Evolutionary conservation across 1,140 invertebrate species (phyloP).

Genomic region (Halesus radiatus): DNA sequence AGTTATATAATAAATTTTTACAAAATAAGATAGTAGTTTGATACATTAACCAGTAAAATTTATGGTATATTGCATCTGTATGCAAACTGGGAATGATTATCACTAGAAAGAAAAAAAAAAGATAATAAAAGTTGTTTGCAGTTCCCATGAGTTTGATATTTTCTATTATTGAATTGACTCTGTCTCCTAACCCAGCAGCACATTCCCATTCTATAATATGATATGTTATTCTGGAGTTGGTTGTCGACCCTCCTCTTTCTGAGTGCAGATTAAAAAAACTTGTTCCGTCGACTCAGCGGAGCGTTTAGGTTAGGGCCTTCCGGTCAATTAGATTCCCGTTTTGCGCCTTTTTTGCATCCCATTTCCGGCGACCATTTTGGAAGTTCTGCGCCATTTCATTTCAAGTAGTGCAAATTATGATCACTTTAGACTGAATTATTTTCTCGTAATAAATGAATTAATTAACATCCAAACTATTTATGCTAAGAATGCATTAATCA

Average conservation of each 20-base stretch:
- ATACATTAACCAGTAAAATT: too few relatives aligned
- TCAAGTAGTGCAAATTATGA: neutral
- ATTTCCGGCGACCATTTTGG: constrained; percentile 9
- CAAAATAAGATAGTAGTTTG: too few relatives aligned
- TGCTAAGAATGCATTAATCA: too few relatives aligned
- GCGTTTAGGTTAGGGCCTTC: neutral
- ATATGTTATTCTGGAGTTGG: neutral
- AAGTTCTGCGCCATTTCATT: neutral
- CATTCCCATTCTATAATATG: neutral
- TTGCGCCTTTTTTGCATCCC: constrained; percentile 21
- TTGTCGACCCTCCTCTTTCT: neutral
- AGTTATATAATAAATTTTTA: too few relatives aligned
- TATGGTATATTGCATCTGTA: too few relatives aligned
- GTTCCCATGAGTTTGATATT: neutral
- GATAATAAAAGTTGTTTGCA: neutral
- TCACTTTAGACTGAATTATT: neutral
- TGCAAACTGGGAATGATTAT: too few relatives aligned
- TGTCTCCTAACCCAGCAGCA: neutral
- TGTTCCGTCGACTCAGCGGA: neutral
- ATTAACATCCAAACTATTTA: too few relatives aligned
- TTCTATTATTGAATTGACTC: neutral
- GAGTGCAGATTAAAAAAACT: constrained; percentile 15
- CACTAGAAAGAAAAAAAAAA: too few relatives aligned
- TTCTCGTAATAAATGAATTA: too few relatives aligned
- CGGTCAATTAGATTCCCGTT: constrained; percentile 22